Evolutionary conservation across 2,113 vertebrate species (phyloP), one percentile per base, ranked within the genome.

Genomic region (Amblyornis subalaris): DNA sequence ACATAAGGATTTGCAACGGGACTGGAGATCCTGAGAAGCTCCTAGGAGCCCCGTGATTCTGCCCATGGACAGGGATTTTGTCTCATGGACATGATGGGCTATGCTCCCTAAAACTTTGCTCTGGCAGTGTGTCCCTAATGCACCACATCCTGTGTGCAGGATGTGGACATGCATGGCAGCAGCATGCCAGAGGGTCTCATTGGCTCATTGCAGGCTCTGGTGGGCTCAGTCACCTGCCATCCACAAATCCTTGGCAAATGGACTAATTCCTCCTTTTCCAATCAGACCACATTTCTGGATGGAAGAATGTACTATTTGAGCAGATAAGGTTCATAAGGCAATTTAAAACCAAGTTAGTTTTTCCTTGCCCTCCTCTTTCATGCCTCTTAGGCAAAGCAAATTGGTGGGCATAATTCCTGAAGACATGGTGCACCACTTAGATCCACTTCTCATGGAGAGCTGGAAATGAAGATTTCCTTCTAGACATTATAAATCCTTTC

Each of bases 141-240:
- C 13, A 20, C 23, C 40, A 4, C 25, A 21, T 40, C 21, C 45
- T 0, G 0, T 5, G 20, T 44, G 70, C 78, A 81, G 64, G 51
- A 9, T 38, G 42, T 45, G 47, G 31, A 40, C 4, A 2, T 9
- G 14, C 20, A 16, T 7, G 36, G 42, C 40, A 93, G 50, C 60
- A 92, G 26, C 8, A 4, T 4, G 19, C 12, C 45, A 45, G 38
- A 45, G 42, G 36, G 18, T 54, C 31, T 45, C 1, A 0, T 5
- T 36, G 66, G 35, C 29, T 73, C n/a, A 4, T 8, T 76, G 60
- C 26, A 79, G 47, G 15, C 23, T 48, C 62, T 55, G 44, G 9
- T 47, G 35, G 14, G 25, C 48, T 88, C 45, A 57, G 51, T 18
- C 1, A 1, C 6, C 3, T 51, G 20, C 21, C 47, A 38, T 9